Conservation (phyloP, 2,888 invertebrate species). For the Netelia inedita region DNA sequence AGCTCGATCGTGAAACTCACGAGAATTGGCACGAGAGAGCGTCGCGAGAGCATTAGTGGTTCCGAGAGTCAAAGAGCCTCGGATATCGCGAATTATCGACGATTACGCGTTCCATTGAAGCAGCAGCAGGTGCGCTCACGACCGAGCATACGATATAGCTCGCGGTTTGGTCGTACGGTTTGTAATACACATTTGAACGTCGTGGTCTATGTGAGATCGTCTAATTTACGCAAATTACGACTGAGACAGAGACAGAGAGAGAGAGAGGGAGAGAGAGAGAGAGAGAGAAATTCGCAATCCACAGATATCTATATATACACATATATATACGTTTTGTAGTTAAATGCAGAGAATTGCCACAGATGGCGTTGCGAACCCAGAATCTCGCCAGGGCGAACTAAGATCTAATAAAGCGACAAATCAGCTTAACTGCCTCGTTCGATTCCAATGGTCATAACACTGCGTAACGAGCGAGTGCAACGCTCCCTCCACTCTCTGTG, state of each 20-base stretch:
- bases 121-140: conserved; percentile 54
- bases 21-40: conserved; percentile 53
- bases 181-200: conserved; percentile 45
- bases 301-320: conserved; percentile 23
- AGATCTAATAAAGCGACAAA: conserved; percentile 85
- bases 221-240: conserved; percentile 75
- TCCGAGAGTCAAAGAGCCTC: conserved; percentile 56
- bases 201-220: conserved; percentile 60
- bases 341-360: conserved; percentile 13
- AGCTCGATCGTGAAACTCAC: neutral
- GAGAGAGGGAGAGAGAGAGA: conserved; percentile 21
- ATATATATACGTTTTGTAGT: conserved; percentile 8
- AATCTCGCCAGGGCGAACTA: conserved; percentile 76
- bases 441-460: conserved; percentile 70
- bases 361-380: conserved; percentile 25
- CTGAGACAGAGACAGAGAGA: conserved; percentile 4
- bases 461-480: conserved; percentile 74
- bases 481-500: conserved; percentile 43
- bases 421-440: conserved; percentile 79
- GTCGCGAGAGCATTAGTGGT: conserved; percentile 55
- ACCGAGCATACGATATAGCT: neutral
- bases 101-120: conserved; percentile 83
- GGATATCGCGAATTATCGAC: conserved; percentile 80
- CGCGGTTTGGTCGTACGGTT: conserved; percentile 11
- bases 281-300: conserved; percentile 66